phyloP scores from a whole-genome alignment of 2,113 vertebrate genomes.

The Otus sunia region DNA sequence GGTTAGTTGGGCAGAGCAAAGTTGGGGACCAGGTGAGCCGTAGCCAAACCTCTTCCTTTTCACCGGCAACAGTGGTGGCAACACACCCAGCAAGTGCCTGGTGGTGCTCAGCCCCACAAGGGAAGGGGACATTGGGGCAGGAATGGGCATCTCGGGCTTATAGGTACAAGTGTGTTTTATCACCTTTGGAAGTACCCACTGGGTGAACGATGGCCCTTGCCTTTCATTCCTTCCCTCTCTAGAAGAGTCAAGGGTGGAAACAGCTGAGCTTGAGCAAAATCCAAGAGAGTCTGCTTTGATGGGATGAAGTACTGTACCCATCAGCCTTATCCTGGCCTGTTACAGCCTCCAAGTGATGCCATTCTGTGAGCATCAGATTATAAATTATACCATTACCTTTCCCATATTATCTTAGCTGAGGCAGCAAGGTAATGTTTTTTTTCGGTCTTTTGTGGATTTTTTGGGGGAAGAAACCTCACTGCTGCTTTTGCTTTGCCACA shows the following conservation, averaged over 20 bases:
- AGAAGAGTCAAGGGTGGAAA: neutral
- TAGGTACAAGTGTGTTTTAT: neutral
- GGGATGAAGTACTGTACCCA: neutral
- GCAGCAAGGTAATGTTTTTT: neutral
- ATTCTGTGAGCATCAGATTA: neutral
- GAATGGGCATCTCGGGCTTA: neutral
- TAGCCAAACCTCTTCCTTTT: neutral
- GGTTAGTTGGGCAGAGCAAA: neutral
- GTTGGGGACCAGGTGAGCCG: neutral
- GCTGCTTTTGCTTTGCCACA: neutral
- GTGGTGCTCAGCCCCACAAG: neutral
- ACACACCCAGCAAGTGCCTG: accelerated
- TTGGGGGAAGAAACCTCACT: neutral
- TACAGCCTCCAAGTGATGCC: neutral
- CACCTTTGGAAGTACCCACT: neutral
- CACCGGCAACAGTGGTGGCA: neutral
- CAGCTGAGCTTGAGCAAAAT: neutral
- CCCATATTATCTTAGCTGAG: neutral
- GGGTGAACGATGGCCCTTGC: neutral
- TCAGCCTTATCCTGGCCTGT: neutral
- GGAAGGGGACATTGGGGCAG: neutral
- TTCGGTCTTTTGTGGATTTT: neutral
- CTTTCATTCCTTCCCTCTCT: neutral
- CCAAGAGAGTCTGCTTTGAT: neutral
- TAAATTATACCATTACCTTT: neutral